Evolutionary conservation across 2,797 vertebrate genomes (phyloP).

Genomic region (Podarcis lilfordi): DNA sequence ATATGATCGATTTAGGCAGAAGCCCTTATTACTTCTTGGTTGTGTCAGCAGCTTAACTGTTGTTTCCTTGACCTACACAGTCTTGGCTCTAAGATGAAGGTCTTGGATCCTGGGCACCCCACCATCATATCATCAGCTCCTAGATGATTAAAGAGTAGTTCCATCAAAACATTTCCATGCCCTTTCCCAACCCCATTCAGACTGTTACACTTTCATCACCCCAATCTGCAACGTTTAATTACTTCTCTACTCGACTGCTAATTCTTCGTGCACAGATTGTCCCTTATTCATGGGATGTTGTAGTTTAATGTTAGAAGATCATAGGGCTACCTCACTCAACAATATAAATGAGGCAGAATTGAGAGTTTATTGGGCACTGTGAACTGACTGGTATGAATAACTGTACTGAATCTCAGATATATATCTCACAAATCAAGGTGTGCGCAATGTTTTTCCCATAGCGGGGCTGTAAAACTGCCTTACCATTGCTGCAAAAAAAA

Average conservation of each 20-base stretch:
- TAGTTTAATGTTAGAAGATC: constrained; percentile 59
- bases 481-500: background rate
- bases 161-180: constrained; percentile 12
- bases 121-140: background rate
- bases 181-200: constrained; percentile 23
- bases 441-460: background rate
- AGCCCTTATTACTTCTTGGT: constrained; percentile 42
- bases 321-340: constrained; percentile 51
- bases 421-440: background rate
- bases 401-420: background rate
- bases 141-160: constrained; percentile 37
- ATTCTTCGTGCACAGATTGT: constrained; percentile 48
- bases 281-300: constrained; percentile 45
- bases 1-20: constrained; percentile 29
- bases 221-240: constrained; percentile 54
- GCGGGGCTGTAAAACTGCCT: background rate
- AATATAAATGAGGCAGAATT: constrained; percentile 34
- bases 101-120: background rate
- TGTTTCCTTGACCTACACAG: constrained; percentile 41
- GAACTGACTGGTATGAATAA: constrained; percentile 17
- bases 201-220: constrained; percentile 49
- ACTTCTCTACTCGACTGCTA: constrained; percentile 19
- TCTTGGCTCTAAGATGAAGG: constrained; percentile 34
- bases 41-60: constrained; percentile 59
- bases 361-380: constrained; percentile 28